phyloP scores from a whole-genome alignment of 2,113 vertebrate genomes.

The Fulmarus glacialis region DNA sequence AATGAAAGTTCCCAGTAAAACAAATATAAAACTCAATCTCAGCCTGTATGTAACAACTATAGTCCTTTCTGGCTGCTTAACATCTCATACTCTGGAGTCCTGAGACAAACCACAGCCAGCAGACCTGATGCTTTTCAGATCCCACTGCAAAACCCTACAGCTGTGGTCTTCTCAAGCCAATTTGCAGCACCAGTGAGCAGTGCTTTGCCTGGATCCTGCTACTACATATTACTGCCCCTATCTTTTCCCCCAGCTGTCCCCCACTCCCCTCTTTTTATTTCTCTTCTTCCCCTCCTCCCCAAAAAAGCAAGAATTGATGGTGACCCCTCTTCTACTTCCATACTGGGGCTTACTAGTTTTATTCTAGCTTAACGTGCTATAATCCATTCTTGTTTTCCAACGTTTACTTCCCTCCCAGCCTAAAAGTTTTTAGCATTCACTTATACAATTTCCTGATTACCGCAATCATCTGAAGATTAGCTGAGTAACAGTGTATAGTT shows the following conservation, averaged over 20 bases:
- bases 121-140: background rate
- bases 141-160: background rate
- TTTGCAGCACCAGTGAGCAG: background rate
- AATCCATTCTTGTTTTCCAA: background rate
- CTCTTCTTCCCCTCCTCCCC: background rate
- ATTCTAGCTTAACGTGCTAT: background rate
- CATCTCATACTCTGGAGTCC: background rate
- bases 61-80: background rate
- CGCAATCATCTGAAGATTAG: background rate
- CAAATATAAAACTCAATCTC: background rate
- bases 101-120: background rate
- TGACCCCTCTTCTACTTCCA: background rate
- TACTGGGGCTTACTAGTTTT: background rate
- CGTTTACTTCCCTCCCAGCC: background rate
- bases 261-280: background rate
- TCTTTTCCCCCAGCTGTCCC: background rate
- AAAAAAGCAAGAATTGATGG: background rate
- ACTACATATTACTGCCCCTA: background rate
- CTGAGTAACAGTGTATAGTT: background rate
- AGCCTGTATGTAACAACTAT: accelerated
- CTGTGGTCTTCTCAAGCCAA: background rate
- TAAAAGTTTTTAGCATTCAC: background rate
- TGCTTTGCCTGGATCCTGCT: background rate
- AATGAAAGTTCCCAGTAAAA: background rate
- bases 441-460: background rate